Evolutionary conservation across 2,113 vertebrate species (phyloP).

Genomic region (Lichenostomus cassidix): DNA sequence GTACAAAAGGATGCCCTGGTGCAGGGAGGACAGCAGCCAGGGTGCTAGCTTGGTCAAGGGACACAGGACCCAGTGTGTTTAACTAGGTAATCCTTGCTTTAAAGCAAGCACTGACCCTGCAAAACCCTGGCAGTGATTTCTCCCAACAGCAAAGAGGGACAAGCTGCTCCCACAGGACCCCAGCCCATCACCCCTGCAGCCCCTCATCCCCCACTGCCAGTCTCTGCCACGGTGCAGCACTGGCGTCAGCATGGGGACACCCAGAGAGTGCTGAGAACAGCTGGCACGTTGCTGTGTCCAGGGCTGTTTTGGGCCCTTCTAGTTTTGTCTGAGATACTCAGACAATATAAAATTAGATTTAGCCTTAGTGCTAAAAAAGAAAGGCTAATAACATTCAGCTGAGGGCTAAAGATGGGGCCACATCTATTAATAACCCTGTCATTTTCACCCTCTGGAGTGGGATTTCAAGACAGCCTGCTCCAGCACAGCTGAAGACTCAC

Average conservation of each 20-base stretch:
- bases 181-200: neutral
- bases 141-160: neutral
- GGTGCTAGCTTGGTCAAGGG: neutral
- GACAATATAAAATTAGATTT: neutral
- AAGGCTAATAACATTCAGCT: neutral
- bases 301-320: neutral
- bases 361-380: neutral
- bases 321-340: neutral
- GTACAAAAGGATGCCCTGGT: neutral
- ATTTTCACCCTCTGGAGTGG: neutral
- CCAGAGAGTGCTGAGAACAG: neutral
- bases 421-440: neutral
- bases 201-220: neutral
- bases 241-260: rapidly evolving
- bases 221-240: neutral
- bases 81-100: neutral
- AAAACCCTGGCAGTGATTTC: neutral
- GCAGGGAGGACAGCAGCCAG: neutral
- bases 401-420: neutral
- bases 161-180: neutral
- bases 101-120: neutral
- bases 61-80: neutral
- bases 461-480: neutral
- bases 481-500: neutral
- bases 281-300: neutral